Evolutionary conservation across 2,888 invertebrate genomes (phyloP), one percentile per base, ranked within the genome.

Genomic region (Campopleginae sp.): DNA sequence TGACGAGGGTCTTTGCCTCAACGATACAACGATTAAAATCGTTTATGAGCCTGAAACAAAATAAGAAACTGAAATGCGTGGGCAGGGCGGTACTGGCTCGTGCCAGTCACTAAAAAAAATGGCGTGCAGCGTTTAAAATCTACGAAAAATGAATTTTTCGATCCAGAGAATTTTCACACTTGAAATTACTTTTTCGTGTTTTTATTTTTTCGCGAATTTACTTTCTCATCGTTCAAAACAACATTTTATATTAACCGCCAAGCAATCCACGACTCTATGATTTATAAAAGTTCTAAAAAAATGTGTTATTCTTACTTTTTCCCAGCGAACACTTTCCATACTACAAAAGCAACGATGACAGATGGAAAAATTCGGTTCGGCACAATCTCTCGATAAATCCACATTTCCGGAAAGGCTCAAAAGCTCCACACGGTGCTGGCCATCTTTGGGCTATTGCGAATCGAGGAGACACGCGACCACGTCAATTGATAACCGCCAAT

Each of bases 301-400:
- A 75, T 19, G 19, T 48, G 14, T 74, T 12, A 48, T 54, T 58
- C 66, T 68, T 19, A 33, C 65, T 80, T 80, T 82, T 84, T 51
- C 38, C 27, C 94, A 98, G 98, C 4, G 97, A 97, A 91, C 97
- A 97, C 84, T 98, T 97, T 94, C 97, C 98, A 0, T 98, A 96
- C 93, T 98, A 97, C 94, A 97, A 97, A 92, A 97, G 97, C 58
- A 97, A 97, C 91, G 98, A 98, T 90, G 98, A 98, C 92, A 96
- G 98, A 90, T 98, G 98, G 98, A 98, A 98, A 94, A 98, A 98
- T 92, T 98, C 98, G 0, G 98, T 98, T 1, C 95, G 98, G 87
- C 98, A 98, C 94, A 98, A 98, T 93, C 94, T 98, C 19, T 98
- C 98, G 48, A 98, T 98, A 91, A 98, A 98, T 94, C 98, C 98